A percentile compares a stretch with the other conserved stretches of the same genome.
Evolutionary conservation across 1,140 invertebrate genomes (phyloP).

Genomic region (Pseudoatta argentina): DNA sequence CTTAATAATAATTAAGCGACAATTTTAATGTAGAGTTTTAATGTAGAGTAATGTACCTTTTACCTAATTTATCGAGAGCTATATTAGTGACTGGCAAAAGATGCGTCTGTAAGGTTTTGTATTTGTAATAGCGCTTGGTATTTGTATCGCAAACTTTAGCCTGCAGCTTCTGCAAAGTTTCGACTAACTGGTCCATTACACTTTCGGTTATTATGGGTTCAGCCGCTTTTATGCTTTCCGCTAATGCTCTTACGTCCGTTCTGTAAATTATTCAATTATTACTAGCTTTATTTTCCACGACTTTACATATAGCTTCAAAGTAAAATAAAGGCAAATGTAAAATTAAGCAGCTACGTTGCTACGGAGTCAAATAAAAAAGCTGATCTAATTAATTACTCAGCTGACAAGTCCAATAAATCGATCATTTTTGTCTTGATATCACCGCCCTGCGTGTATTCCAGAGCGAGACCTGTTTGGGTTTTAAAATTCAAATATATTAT

Average conservation of each 20-base stretch:
- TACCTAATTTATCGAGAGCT: conserved; percentile 88
- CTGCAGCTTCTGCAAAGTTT: conserved; percentile 86
- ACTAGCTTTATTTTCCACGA: conserved; percentile 22
- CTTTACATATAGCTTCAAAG: neutral
- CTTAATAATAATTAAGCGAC: conserved; percentile 16
- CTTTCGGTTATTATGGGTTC: conserved; percentile 87
- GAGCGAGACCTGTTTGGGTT: conserved; percentile 85
- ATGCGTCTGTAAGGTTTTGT: conserved; percentile 91
- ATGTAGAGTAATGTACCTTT: conserved; percentile 79
- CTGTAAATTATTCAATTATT: conserved; percentile 78
- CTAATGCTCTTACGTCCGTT: conserved; percentile 87
- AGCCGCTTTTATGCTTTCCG: conserved; percentile 84
- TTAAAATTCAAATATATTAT: neutral
- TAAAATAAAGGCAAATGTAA: neutral
- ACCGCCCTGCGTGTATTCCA: conserved; percentile 88
- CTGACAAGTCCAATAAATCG: conserved; percentile 88
- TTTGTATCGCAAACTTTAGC: conserved; percentile 86
- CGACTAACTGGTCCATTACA: conserved; percentile 87
- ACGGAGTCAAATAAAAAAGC: neutral
- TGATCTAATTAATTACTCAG: conserved; percentile 84
- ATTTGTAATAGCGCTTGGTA: conserved; percentile 89
- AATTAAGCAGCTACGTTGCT: neutral
- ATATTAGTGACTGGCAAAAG: conserved; percentile 93
- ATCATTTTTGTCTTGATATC: conserved; percentile 88
- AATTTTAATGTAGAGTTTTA: conserved; percentile 68